These are phyloP conservation scores for Tinea trinotella DNA, from an alignment of 2,888 invertebrate genomes.

Conservation along the genomic window DNA sequence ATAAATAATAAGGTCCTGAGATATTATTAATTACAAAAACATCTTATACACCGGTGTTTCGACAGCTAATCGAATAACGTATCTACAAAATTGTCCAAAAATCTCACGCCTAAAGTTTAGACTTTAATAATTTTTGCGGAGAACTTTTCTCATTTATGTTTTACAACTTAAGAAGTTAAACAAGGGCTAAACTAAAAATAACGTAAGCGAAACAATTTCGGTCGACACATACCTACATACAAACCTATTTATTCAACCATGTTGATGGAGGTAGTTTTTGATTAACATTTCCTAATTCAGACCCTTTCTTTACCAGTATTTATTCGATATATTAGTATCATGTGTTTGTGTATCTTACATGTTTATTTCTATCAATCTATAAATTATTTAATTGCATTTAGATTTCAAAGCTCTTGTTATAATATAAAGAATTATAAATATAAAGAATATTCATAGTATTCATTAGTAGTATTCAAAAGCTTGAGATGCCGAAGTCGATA, in stretches of 20 bases:
- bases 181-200: slow-evolving; percentile 19
- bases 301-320: background rate
- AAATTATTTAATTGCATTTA: too few relatives aligned
- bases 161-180: slow-evolving; percentile 27
- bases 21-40: background rate
- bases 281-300: background rate
- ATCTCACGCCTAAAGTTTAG: background rate
- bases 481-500: too few relatives aligned
- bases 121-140: background rate
- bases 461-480: too few relatives aligned
- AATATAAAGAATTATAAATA: too few relatives aligned
- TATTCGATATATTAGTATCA: background rate
- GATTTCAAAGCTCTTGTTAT: too few relatives aligned
- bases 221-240: background rate
- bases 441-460: too few relatives aligned
- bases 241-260: background rate
- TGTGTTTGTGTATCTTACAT: background rate
- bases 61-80: background rate
- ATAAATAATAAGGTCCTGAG: too few relatives aligned
- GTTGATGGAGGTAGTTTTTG: background rate
- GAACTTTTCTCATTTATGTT: slow-evolving; percentile 36
- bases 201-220: background rate
- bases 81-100: background rate
- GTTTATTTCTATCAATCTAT: too few relatives aligned
- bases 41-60: background rate